Conservation (phyloP, 2,113 vertebrate genomes). For the Craseonycteris thonglongyai region DNA sequence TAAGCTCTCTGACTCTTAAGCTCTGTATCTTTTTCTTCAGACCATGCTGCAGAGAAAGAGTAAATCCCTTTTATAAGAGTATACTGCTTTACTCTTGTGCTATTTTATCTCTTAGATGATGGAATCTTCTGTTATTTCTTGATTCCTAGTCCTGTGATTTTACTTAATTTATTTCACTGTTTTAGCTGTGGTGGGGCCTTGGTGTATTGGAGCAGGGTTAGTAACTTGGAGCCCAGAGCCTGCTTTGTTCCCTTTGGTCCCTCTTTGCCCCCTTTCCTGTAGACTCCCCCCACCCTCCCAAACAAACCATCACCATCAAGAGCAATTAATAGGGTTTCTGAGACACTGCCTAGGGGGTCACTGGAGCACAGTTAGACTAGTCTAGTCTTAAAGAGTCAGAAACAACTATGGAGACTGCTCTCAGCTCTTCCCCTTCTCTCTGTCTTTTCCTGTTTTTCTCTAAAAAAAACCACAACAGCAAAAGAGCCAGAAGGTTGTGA, state of each 20-base stretch:
- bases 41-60: not conserved
- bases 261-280: not conserved
- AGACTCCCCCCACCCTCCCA: rapidly evolving
- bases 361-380: not conserved
- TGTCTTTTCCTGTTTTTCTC: too few species aligned
- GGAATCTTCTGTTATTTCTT: not conserved
- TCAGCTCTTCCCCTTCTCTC: too few species aligned
- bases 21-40: not conserved
- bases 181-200: not conserved
- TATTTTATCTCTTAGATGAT: not conserved
- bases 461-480: too few species aligned
- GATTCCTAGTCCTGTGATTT: not conserved
- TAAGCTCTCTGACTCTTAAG: not conserved
- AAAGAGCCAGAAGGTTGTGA: not conserved
- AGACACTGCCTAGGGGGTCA: not conserved
- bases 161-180: not conserved
- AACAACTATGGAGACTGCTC: too few species aligned
- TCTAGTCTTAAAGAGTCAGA: not conserved
- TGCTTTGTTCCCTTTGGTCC: not conserved
- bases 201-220: not conserved
- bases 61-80: not conserved
- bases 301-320: not conserved
- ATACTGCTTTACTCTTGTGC: not conserved
- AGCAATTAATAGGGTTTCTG: not conserved
- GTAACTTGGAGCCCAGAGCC: not conserved